Conservation (phyloP, 1,140 invertebrate genomes). For the Aphaenogaster rudis region DNA sequence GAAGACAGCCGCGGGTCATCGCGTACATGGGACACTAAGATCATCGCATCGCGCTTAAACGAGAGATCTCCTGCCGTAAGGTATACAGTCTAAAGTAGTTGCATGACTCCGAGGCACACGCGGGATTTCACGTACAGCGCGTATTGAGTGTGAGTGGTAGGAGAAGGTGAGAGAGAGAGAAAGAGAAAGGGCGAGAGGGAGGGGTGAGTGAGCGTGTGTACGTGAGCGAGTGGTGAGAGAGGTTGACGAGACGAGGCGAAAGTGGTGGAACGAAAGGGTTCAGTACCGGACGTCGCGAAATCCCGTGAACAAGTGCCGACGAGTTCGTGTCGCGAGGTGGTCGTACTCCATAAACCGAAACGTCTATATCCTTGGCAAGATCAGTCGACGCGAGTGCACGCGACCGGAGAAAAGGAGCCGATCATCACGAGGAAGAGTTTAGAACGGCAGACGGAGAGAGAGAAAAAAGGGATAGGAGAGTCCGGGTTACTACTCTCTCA, state of each 20-base stretch:
- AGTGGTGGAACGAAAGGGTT: slow-evolving; percentile 57
- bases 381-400: slow-evolving; percentile 71
- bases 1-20: slow-evolving; percentile 51
- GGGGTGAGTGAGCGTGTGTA: slow-evolving; percentile 32
- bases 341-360: slow-evolving; percentile 65
- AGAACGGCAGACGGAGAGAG: slow-evolving; percentile 24
- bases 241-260: slow-evolving; percentile 56
- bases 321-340: slow-evolving; percentile 43
- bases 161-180: slow-evolving; percentile 5
- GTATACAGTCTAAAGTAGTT: slow-evolving; percentile 66
- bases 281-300: slow-evolving; percentile 52
- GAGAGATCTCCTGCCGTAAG: slow-evolving; percentile 65
- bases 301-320: slow-evolving; percentile 58
- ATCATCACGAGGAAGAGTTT: slow-evolving; percentile 47
- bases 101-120: slow-evolving; percentile 57
- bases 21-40: slow-evolving; percentile 68
- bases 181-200: background rate
- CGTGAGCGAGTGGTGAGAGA: slow-evolving; percentile 49
- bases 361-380: slow-evolving; percentile 70
- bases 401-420: slow-evolving; percentile 36
- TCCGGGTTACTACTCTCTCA: slow-evolving; percentile 13
- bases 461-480: slow-evolving; percentile 49
- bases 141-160: background rate
- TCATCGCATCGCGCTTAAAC: slow-evolving; percentile 60
- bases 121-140: slow-evolving; percentile 59